Evolutionary conservation across 2,113 vertebrate species (phyloP), one percentile per base, ranked within the genome.

Genomic region (Xiphophorus maculatus): DNA sequence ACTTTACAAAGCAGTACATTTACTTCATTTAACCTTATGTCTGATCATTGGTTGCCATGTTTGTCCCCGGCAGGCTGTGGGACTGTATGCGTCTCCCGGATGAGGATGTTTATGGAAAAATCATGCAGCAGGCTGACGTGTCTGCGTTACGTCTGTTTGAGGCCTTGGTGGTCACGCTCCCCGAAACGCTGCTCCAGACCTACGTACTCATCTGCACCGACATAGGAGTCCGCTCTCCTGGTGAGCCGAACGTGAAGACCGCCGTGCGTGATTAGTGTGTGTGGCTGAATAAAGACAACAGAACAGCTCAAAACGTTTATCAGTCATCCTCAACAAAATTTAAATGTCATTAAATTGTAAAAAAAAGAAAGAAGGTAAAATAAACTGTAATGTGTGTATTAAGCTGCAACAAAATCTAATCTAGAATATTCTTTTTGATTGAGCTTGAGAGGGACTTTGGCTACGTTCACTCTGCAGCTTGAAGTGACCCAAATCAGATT

Each of bases 181-280:
- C 96, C 6, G 82, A 96, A 76, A 94, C 96, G 0, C 89, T 97
- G 73, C 92, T 97, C 29, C 96, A 96, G 58, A 80, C 93, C 0
- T 96, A 95, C 0, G 8, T 94, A 1, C 87, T 95, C n/a, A 89
- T 96, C 77, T 93, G 93, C 0, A 92, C 94, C 0, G 93, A 95
- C 1, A 91, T 94, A 15, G 86, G 89, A 0, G 81, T 94, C 14
- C 93, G 44, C 66, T 77, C 95, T 77, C 93, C 95, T 33, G 90
- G 92, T 93, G 84, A 62, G 48, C 2, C 37, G n/a, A 69, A n/a
- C 9, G 22, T 15, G 30, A 58, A 28, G 8, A 22, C 9, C 4
- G 25, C 28, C 12, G 29, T 33, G 63, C 32, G 14, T 63, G 62
- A 32, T 14, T 17, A 5, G 17, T 19, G 44, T 48, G 17, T 17